Base-by-base conservation (phyloP, 2,888 invertebrate species). In the Mystacides longicornis region DNA sequence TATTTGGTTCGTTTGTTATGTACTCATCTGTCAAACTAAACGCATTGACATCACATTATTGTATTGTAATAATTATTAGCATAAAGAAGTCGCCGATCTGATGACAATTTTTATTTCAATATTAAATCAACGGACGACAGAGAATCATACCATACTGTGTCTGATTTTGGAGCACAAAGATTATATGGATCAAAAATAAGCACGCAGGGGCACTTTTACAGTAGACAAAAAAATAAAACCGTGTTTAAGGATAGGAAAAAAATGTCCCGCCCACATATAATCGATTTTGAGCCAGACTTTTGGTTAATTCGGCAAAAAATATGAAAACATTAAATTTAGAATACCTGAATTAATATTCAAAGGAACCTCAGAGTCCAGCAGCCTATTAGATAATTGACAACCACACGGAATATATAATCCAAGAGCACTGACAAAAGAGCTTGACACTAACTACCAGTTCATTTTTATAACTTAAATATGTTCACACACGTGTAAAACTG, bases 261-360 rank as follows among this genome's bases (percentile, higher is more conserved):
- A 49, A 54, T 45, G 58, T 52, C 58, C 55, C 76, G 76, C 76
- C 77, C 76, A 75, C 72, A 66, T 71, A 66, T 67, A 70, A 77
- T 77, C 75, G 77, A 77, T 77, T 77, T 76, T 75, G 71, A 73
- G 68, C 68, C 45, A 23, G 37, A 37, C 54, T 53, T 51, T 27
- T 49, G 23, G 20, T 45, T 46, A 48, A 57, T 51, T 52, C 45
- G 31, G 31, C 19, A n/a, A 19, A 37, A 45, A 49, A 57, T 33
- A 54, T 51, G 48, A n/a, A 47, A 31, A 51, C 51, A 49, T 45
- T 54, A 49, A 27, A 51, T 27, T 20, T 48, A 48, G 22, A 23
- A 33, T 16, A 45, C 57, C 54, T 57, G 42, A 53, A 22, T 9
- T 37, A 47, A 46, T 48, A 47, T 42, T 18, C 37, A 19, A 18